Evolutionary conservation across 2,888 invertebrate species (phyloP), one percentile per base, ranked within the genome.

Genomic region (Sthenelais limicola): DNA sequence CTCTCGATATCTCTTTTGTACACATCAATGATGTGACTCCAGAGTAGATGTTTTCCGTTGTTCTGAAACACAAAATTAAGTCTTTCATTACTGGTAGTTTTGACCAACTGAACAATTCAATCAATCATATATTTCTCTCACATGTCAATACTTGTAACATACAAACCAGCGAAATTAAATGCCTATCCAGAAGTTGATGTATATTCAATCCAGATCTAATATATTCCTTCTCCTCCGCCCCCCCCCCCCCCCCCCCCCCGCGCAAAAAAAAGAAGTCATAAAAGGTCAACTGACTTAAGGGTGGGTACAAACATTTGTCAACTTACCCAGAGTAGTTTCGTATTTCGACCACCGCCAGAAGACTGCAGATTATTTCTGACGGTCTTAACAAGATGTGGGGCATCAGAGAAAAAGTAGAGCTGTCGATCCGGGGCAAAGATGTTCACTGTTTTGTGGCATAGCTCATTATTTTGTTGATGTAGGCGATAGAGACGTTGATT

Each of bases 371-470:
- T 72, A 32, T 72, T 72, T 26, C 72, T 1, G 9, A 72, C 7
- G 2, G 72, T 72, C 28, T 72, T 72, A 3, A 72, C 35, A 1
- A 72, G 52, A 35, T 72, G 72, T 9, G 72, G 72, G 1, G 47
- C 35, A 68, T 72, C 72, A 1, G 72, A 72, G 1, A 69, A 26
- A 24, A 72, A 72, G 47, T 33, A 72, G 1, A 72, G 12, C 5
- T 51, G 33, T 4, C 72, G 26, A 3, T 52, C 52, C 18, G 67
- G 26, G 24, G 51, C 52, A 43, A 52, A 68, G 26, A 54, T 28
- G 43, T 72, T 72, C 9, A n/a, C 4, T 9, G 72, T 32, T 26
- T 68, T 48, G 30, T 38, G 38, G 47, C 30, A 49, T 1, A 9
- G 9, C 9, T n/a, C 47, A n/a, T 62, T 33, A 3, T 3, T 30